Evolutionary conservation across 2,888 invertebrate species (phyloP).

Genomic region (Isoperla grammatica): DNA sequence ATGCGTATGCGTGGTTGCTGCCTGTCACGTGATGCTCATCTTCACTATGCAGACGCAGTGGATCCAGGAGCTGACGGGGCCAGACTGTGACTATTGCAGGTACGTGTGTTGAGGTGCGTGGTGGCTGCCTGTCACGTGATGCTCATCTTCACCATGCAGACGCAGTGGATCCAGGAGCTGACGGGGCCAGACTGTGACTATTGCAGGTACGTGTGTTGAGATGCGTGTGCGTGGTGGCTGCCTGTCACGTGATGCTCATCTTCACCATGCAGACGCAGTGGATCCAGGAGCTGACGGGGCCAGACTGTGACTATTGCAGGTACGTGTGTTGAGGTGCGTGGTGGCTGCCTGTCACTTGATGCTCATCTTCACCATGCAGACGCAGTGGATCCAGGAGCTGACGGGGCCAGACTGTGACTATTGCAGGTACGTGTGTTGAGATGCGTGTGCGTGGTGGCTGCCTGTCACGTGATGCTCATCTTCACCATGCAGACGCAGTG

Average conservation of each 20-base stretch:
- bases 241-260: slow-evolving; percentile 64
- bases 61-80: slow-evolving; percentile 58
- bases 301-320: slow-evolving; percentile 27
- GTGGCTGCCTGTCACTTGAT: slow-evolving; percentile 70
- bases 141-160: slow-evolving; percentile 74
- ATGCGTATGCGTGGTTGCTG: slow-evolving; percentile 66
- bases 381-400: slow-evolving; percentile 73
- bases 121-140: slow-evolving; percentile 70
- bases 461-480: slow-evolving; percentile 64
- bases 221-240: slow-evolving; percentile 66
- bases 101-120: slow-evolving; percentile 46
- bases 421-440: slow-evolving; percentile 48
- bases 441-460: slow-evolving; percentile 66
- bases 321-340: slow-evolving; percentile 46
- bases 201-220: slow-evolving; percentile 48
- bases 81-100: slow-evolving; percentile 27
- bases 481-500: slow-evolving; percentile 82
- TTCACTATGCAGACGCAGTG: slow-evolving; percentile 82
- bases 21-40: slow-evolving; percentile 64
- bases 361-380: slow-evolving; percentile 74
- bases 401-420: slow-evolving; percentile 19
- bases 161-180: slow-evolving; percentile 73
- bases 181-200: slow-evolving; percentile 19
- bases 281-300: slow-evolving; percentile 58
- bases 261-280: slow-evolving; percentile 82